These are phyloP conservation scores for Heliconius charithonia DNA, from an alignment of 2,888 invertebrate species.

Conservation along the genomic window DNA sequence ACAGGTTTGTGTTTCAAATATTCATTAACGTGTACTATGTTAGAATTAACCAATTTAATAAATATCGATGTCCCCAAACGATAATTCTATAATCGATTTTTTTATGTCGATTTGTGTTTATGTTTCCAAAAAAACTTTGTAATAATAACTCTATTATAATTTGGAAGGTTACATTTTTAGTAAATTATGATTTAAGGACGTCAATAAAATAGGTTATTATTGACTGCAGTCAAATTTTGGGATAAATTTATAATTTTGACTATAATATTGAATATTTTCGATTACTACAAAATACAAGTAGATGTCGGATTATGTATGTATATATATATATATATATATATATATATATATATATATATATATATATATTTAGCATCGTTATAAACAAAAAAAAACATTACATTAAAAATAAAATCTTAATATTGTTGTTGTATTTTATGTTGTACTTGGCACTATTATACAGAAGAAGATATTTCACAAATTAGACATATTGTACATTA, in stretches of 20 bases:
- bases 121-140: not conserved
- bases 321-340: not conserved
- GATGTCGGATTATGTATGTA: conserved; percentile 18
- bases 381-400: not conserved
- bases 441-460: not conserved
- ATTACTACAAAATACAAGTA: conserved; percentile 10
- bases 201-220: conserved; percentile 4
- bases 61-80: not conserved
- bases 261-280: conserved; percentile 6
- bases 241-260: conserved; percentile 21
- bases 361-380: not conserved
- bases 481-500: too few relatives aligned
- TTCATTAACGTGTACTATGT: conserved; percentile 33
- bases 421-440: not conserved
- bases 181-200: not conserved
- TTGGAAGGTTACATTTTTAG: not conserved
- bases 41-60: conserved; percentile 2
- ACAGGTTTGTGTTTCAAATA: conserved; percentile 38
- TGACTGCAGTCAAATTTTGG: not conserved
- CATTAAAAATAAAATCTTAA: not conserved
- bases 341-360: too few relatives aligned
- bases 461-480: not conserved
- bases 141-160: not conserved
- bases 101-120: not conserved
- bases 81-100: not conserved